Conservation (phyloP, 2,797 vertebrate genomes). For the Melanitta fusca region DNA sequence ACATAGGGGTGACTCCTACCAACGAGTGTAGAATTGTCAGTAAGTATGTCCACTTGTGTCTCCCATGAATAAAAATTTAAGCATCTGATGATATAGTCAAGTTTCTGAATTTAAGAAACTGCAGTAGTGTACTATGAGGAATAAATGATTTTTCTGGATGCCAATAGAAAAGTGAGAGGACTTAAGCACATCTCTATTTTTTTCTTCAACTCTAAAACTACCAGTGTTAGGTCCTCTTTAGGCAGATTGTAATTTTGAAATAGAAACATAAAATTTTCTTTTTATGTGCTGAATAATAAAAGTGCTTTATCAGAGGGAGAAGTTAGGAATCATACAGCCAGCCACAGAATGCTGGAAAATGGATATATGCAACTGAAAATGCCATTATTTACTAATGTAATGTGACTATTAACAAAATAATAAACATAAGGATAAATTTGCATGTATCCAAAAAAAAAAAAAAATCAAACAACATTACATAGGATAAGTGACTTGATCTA, state of each 20-base stretch:
- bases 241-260: not conserved
- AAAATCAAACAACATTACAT: not conserved
- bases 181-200: rapidly evolving
- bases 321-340: not conserved
- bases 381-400: not conserved
- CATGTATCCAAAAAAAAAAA: not conserved
- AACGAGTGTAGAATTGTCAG: not conserved
- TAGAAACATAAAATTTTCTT: not conserved
- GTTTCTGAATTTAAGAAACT: not conserved
- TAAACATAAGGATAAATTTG: not conserved
- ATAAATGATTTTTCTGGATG: not conserved
- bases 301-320: not conserved
- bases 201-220: not conserved
- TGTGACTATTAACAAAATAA: not conserved
- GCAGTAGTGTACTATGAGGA: not conserved
- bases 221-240: not conserved
- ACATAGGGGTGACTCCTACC: not conserved
- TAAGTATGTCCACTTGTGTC: not conserved
- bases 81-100: not conserved
- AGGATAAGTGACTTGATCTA: not conserved
- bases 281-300: not conserved
- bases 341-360: not conserved
- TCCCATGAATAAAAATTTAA: not conserved
- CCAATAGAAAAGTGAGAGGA: not conserved
- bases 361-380: not conserved